phyloP scores from a whole-genome alignment of 2,797 vertebrate genomes.

The Florisuga fusca region DNA sequence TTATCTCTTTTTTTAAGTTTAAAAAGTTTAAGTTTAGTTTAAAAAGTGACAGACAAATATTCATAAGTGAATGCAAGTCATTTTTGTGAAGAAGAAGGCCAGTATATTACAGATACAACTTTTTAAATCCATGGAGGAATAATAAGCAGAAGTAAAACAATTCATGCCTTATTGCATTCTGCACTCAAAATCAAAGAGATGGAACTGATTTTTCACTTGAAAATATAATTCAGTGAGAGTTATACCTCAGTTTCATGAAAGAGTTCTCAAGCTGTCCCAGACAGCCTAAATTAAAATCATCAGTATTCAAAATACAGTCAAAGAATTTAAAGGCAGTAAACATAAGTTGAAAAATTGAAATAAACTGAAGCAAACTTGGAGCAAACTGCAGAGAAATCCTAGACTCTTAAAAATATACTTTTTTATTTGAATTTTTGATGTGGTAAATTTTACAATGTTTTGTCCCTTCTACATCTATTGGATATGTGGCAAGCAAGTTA shows the following conservation, averaged over 20 bases:
- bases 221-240: constrained; percentile 39
- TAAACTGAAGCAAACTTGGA: constrained; percentile 55
- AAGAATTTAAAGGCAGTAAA: constrained; percentile 60
- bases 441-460: background rate
- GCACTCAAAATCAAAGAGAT: background rate
- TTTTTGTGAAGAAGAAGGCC: background rate
- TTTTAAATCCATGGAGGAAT: background rate
- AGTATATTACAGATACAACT: background rate
- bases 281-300: constrained; percentile 64
- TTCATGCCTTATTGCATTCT: background rate
- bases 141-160: background rate
- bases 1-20: background rate
- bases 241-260: constrained; percentile 52
- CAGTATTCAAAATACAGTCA: constrained; percentile 45
- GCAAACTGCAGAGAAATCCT: constrained; percentile 7
- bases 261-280: constrained; percentile 52
- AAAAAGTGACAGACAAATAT: background rate
- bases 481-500: background rate
- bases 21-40: background rate
- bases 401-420: constrained; percentile 19
- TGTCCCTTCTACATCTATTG: background rate
- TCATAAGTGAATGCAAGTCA: background rate
- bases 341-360: constrained; percentile 50
- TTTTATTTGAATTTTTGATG: constrained; percentile 29
- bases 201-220: constrained; percentile 45